Percentiles rank a stretch among this genome's conserved stretches.
These are phyloP conservation scores for Mystacornis crossleyi DNA, from an alignment of 2,113 vertebrate genomes.

Conservation along the genomic window DNA sequence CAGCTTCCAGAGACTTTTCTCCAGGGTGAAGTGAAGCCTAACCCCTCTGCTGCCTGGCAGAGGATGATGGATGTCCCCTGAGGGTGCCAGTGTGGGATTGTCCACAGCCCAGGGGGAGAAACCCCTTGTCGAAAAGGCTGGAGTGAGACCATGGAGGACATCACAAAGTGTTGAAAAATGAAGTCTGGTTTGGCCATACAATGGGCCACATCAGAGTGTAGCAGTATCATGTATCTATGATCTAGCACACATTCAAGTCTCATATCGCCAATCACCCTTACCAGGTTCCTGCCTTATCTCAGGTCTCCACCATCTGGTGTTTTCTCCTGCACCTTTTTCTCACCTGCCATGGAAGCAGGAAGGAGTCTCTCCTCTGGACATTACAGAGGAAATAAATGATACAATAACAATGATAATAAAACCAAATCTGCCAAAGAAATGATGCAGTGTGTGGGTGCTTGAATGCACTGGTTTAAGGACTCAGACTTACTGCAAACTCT, in stretches of 20 bases:
- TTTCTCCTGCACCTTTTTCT: background rate
- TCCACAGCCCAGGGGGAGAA: background rate
- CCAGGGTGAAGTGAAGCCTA: background rate
- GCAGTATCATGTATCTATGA: background rate
- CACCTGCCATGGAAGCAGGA: fast-evolving
- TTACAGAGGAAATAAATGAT: background rate
- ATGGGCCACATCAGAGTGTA: background rate
- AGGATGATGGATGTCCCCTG: background rate
- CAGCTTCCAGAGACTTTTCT: slow-evolving; percentile 3
- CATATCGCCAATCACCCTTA: background rate
- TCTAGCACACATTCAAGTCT: background rate
- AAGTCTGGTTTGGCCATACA: background rate
- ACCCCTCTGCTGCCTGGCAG: background rate
- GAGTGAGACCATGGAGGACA: background rate
- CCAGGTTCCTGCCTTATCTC: background rate
- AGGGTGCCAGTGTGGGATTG: background rate
- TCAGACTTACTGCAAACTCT: background rate
- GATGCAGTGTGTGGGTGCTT: background rate
- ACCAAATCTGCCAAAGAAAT: background rate
- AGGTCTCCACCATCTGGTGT: background rate
- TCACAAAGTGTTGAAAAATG: background rate
- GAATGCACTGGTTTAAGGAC: background rate
- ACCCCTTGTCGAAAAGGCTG: background rate
- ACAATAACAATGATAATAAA: background rate
- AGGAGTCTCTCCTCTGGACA: background rate